A percentile compares a stretch with the other conserved stretches of the same genome.
Conservation (phyloP, 2,113 vertebrate genomes). For the Panthera tigris region DNA sequence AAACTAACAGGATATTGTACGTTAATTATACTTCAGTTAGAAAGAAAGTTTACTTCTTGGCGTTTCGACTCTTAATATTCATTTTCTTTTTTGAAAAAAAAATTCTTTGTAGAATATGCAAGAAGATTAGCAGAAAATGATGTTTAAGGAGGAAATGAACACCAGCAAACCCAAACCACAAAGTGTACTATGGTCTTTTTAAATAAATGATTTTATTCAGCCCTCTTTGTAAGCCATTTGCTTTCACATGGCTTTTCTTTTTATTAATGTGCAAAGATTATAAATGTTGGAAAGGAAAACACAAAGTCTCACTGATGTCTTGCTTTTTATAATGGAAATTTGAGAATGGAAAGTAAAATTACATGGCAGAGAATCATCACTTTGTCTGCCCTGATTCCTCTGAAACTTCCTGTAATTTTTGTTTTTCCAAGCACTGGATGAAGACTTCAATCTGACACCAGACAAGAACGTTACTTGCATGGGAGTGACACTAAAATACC, state of each 20-base stretch:
- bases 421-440: background rate
- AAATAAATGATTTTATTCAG: background rate
- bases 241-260: background rate
- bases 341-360: background rate
- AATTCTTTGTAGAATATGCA: background rate
- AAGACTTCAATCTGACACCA: background rate
- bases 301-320: background rate
- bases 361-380: background rate
- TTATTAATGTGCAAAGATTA: background rate
- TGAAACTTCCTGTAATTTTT: background rate
- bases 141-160: background rate
- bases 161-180: slow-evolving; percentile 17
- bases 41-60: background rate
- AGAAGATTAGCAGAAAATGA: background rate
- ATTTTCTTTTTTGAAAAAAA: background rate
- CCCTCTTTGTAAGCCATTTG: background rate
- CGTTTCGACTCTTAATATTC: background rate
- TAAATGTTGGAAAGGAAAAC: background rate
- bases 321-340: background rate
- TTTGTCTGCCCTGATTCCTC: background rate
- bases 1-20: background rate
- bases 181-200: background rate
- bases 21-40: background rate
- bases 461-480: background rate
- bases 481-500: background rate